Conservation (phyloP, 2,113 vertebrate genomes). For the Stercorarius parasiticus region DNA sequence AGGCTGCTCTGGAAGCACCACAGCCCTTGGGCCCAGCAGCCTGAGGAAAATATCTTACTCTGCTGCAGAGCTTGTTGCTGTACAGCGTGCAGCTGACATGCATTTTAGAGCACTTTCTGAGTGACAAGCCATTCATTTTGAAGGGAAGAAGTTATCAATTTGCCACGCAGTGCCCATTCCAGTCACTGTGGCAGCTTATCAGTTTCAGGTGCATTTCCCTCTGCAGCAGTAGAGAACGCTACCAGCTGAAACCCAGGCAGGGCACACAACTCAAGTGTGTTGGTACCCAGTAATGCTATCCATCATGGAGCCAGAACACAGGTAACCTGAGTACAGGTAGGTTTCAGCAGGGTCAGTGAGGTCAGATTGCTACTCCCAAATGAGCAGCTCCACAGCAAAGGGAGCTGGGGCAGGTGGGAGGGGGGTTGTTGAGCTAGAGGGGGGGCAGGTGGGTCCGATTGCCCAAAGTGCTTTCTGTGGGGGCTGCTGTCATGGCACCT, state of each 20-base stretch:
- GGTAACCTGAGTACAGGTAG: fast-evolving
- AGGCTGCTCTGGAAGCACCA: background rate
- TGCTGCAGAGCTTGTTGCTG: background rate
- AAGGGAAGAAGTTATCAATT: background rate
- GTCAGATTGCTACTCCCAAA: background rate
- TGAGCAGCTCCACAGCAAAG: background rate
- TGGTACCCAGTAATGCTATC: fast-evolving
- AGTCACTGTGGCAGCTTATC: background rate
- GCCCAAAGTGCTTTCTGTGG: background rate
- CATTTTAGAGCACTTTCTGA: background rate
- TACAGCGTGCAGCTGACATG: background rate
- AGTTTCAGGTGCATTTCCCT: background rate
- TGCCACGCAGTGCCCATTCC: background rate
- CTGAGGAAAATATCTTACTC: background rate
- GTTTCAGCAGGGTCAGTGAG: background rate
- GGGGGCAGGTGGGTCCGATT: background rate
- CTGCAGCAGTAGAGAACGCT: background rate
- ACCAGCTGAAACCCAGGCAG: background rate
- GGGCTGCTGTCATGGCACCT: background rate
- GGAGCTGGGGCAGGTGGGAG: background rate
- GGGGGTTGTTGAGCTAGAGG: background rate
- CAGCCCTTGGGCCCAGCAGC: background rate
- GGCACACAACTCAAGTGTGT: no score
- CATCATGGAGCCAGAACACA: fast-evolving
- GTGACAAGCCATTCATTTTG: background rate